Base-by-base conservation (phyloP, 2,888 invertebrate species). In the Nephrotoma flavescens region DNA sequence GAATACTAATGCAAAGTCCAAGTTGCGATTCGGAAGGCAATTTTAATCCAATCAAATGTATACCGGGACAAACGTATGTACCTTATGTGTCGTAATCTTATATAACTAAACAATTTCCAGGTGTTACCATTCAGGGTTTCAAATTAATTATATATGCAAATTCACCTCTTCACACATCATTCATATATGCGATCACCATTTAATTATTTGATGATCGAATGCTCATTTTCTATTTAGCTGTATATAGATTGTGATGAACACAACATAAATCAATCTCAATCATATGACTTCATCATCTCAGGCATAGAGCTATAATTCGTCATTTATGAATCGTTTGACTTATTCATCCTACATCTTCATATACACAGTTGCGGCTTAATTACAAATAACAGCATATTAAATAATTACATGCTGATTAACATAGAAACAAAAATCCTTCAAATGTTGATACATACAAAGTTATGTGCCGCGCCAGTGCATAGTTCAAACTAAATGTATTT, bases 51-150 rank as follows among this genome's bases (percentile, higher is more conserved):
- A 92, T 93, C 84, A 92, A 93, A 88, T 96, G 95, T 89, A 92
- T 94, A 19, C 94, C 94, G 0, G 94, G 94, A 19, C 94, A 95
- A 88, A 93, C 94, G 95, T 95, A 92, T 92, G 93, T 90, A 41
- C 9, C 15, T 41, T 31, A 2, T 2, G 31, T 31, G 31, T 31
- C 31, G 31, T 41, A 31, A 7, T 41, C 0, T 15, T n/a, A n/a
- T n/a, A 15, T 47, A 31, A 3, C 31, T 31, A 3, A 71, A 1
- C 0, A 12, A 11, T 19, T 31, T 52, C 52, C 52, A 57, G 42
- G 9, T 86, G 7, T 12, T n/a, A 0, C 42, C 19, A 41, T 47
- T 6, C 41, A 41, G 19, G 15, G 86, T n/a, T 86, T 83, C 19
- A 42, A 31, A 71, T 71, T 71, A 71, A 11, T 9, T 9, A 19